Evolutionary conservation across 2,113 vertebrate species (phyloP).

Genomic region (Theristicus caerulescens): DNA sequence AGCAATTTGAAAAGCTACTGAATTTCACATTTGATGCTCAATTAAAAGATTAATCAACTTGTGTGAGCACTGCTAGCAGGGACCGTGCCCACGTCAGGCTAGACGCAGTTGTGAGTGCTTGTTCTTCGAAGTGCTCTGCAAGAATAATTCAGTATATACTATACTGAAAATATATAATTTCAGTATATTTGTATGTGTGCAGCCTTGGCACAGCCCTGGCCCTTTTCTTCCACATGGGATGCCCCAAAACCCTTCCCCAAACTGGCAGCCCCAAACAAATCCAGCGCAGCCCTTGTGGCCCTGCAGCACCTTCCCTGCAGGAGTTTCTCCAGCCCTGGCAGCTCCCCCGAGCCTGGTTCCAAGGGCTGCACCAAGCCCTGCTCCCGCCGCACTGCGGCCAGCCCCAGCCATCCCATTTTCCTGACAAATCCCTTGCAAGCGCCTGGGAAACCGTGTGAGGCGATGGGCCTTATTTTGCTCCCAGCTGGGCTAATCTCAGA

Average conservation of each 20-base stretch:
- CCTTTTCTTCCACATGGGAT: not conserved
- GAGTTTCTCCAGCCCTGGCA: not conserved
- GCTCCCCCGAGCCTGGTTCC: not conserved
- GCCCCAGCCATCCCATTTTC: not conserved
- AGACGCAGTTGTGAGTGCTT: fast-evolving
- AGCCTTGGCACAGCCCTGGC: not conserved
- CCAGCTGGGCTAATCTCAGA: not conserved
- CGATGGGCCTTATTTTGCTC: not conserved
- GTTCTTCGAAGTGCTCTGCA: not conserved
- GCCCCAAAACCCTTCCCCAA: not conserved
- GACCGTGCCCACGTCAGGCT: fast-evolving
- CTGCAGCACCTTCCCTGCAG: not conserved
- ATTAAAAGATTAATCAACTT: not conserved
- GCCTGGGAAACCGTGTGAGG: not conserved
- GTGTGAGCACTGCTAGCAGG: not conserved
- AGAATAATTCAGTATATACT: not conserved
- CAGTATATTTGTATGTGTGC: not conserved
- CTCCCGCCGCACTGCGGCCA: fast-evolving
- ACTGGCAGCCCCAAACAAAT: not conserved
- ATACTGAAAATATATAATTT: not conserved
- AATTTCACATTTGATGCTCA: not conserved
- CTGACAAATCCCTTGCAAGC: not conserved
- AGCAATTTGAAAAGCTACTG: not conserved
- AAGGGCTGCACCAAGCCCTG: not conserved
- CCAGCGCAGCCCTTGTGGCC: not conserved